Evolutionary conservation across 2,888 invertebrate species (phyloP), one percentile per base, ranked within the genome.

Genomic region (Volucella inanis): DNA sequence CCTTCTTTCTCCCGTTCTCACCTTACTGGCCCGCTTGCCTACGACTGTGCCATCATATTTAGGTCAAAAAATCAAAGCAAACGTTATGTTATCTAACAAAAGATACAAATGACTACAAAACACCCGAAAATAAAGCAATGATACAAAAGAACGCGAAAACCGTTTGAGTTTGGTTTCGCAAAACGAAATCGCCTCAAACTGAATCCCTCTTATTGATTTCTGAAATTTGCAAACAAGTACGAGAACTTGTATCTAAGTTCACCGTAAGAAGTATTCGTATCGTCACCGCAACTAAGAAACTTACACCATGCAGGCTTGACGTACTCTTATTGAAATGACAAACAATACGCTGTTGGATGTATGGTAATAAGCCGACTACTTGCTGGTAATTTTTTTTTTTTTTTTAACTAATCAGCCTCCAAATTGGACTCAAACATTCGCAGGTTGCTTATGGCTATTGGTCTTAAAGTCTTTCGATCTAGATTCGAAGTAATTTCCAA

Each of bases 21-120:
- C 31, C 6, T 31, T 1, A 3, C 3, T 22, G 22, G 22, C 22
- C 3, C 31, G 52, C 65, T 70, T 65, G 71, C 39, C 11, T n/a
- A 55, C 31, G 50, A 49, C 11, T 38, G 15, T 59, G 49, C 38
- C 49, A 38, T 14, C 15, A 57, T 55, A 77, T 85, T 68, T 77
- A 72, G 85, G 85, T 81, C 81, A 81, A 45, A 71, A 61, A 76
- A 80, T 80, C 45, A 74, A 79, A 74, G 68, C 62, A 43, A 77
- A 68, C 49, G 72, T 78, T 62, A 55, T 62, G 79, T 65, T 70
- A 71, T 79, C 84, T 70, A 10, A 68, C 61, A 64, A 72, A 55
- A 61, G 62, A 64, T 57, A 74, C 55, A 49, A 59, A 59, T 14
- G 31, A 62, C 43, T 15, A 64, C 62, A 54, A 18, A 47, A 59